A percentile compares a stretch with the other conserved stretches of the same genome.
Evolutionary conservation across 2,113 vertebrate species (phyloP).

Genomic region (Pomatorhinus ruficollis): DNA sequence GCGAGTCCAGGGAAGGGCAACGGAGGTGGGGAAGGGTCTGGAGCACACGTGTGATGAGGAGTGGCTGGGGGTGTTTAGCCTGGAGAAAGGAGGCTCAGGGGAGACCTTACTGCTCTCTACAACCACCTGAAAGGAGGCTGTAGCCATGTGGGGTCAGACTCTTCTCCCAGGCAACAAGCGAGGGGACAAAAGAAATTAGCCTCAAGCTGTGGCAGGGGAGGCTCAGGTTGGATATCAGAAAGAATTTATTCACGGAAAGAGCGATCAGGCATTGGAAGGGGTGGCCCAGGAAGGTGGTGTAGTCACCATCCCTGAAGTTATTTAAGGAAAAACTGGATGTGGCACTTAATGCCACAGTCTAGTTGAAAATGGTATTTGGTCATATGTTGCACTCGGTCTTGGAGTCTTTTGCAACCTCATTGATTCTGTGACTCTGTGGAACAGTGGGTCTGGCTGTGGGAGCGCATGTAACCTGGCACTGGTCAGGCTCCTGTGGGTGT

Average conservation of each 20-base stretch:
- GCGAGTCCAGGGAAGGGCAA: not conserved
- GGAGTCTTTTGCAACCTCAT: not conserved
- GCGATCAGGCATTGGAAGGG: not conserved
- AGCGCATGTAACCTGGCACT: fast-evolving
- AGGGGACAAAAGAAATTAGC: not conserved
- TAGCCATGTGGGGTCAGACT: not conserved
- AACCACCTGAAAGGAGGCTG: not conserved
- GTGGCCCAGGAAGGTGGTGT: not conserved
- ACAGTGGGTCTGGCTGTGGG: not conserved
- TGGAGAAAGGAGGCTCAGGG: not conserved
- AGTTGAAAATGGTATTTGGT: not conserved
- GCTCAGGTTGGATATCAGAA: not conserved
- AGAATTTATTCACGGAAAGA: not conserved
- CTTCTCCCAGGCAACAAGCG: not conserved
- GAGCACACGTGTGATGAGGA: not conserved
- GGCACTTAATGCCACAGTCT: not conserved
- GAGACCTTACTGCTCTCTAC: not conserved
- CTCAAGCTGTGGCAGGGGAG: not conserved
- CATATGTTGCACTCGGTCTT: not conserved
- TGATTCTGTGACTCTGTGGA: not conserved
- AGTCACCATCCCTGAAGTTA: not conserved
- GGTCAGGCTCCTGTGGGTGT: fast-evolving
- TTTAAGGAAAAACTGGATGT: not conserved
- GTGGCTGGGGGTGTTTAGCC: fast-evolving
- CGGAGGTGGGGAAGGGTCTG: not conserved